phyloP scores from a whole-genome alignment of 2,797 vertebrate species.

The Mormyrus hasselquistii region DNA sequence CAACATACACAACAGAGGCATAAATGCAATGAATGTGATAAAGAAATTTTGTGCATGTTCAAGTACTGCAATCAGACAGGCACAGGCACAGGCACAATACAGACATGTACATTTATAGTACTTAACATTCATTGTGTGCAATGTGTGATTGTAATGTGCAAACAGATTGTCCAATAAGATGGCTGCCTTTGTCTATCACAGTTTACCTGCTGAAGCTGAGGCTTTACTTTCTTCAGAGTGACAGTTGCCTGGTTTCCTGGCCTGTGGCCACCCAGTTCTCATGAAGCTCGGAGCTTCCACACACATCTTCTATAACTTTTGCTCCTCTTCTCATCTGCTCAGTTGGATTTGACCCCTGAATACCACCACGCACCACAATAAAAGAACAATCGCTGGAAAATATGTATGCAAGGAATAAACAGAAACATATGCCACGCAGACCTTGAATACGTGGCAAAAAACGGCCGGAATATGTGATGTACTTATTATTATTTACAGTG shows the following conservation, averaged over 20 bases:
- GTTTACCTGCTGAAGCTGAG: background rate
- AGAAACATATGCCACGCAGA: constrained; percentile 31
- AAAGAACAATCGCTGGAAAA: background rate
- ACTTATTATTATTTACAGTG: background rate
- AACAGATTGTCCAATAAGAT: background rate
- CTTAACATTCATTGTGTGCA: background rate
- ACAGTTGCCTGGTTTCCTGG: background rate
- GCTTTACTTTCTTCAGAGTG: background rate
- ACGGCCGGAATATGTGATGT: background rate
- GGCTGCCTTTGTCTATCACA: background rate
- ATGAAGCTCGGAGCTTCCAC: background rate
- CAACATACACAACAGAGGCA: background rate
- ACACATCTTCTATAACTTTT: background rate
- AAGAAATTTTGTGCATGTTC: background rate
- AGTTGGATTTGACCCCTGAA: background rate
- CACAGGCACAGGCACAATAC: background rate
- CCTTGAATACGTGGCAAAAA: constrained; percentile 14
- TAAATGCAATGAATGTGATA: background rate
- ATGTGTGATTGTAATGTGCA: background rate
- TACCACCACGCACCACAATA: background rate
- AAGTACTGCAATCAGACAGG: background rate
- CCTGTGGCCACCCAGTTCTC: background rate
- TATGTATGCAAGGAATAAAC: background rate
- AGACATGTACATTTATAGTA: background rate
- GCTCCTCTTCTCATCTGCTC: background rate